Evolutionary conservation across 1,140 invertebrate genomes (phyloP).

Genomic region (Helicoverpa zea): DNA sequence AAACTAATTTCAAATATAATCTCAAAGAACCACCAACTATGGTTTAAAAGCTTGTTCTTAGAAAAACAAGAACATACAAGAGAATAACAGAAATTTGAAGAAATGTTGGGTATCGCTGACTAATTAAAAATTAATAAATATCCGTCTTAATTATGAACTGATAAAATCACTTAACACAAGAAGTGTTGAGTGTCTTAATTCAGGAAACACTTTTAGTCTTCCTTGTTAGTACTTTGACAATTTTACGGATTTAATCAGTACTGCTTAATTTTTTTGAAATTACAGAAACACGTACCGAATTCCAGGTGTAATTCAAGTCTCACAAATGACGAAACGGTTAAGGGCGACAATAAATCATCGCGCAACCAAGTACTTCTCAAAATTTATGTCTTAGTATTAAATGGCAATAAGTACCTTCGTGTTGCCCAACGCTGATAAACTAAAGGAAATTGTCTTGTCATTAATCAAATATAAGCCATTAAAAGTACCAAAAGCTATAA

Average conservation of each 20-base stretch:
- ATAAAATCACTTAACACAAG: too few relatives aligned
- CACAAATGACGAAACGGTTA: conserved; percentile 10
- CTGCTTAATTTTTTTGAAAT: too few relatives aligned
- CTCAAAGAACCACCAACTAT: not conserved
- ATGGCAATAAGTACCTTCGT: conserved; percentile 19
- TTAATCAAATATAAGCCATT: conserved; percentile 50
- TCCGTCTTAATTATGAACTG: too few relatives aligned
- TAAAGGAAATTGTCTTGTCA: conserved; percentile 45
- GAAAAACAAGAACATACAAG: not conserved
- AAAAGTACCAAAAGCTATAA: conserved; percentile 56
- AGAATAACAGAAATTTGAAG: too few relatives aligned
- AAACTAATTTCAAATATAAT: not conserved
- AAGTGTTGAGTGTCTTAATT: too few relatives aligned
- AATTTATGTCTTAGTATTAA: conserved; percentile 31
- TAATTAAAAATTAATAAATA: too few relatives aligned
- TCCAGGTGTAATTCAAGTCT: conserved; percentile 11
- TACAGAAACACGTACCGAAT: too few relatives aligned
- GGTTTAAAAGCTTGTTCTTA: not conserved
- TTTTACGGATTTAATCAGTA: too few relatives aligned
- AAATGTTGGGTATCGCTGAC: too few relatives aligned
- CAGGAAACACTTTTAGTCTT: too few relatives aligned
- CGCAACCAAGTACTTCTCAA: conserved; percentile 1
- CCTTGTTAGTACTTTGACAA: too few relatives aligned
- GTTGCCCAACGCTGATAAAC: conserved; percentile 35
- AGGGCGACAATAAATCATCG: conserved; percentile 20